Conservation (phyloP, 2,113 vertebrate species). For the Rhabdornis inornatus region DNA sequence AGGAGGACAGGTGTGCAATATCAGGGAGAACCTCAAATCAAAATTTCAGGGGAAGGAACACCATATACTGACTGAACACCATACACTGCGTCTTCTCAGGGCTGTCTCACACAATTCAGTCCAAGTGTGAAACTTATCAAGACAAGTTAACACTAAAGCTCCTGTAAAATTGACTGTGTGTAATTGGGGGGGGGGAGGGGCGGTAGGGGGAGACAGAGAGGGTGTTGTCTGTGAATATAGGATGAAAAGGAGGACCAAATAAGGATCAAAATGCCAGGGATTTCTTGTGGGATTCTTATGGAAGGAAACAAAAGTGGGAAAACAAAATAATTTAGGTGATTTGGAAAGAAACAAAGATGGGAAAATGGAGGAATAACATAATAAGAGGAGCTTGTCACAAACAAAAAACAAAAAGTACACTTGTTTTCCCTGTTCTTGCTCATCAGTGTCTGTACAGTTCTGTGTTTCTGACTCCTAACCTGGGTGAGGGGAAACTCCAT, state of each 20-base stretch:
- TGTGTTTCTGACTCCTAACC: background rate
- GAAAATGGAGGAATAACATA: background rate
- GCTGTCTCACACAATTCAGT: background rate
- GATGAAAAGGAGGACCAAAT: background rate
- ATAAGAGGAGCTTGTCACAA: background rate
- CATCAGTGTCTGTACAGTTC: background rate
- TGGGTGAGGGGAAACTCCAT: background rate
- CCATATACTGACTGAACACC: background rate
- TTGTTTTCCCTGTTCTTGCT: background rate
- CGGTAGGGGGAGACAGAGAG: fast-evolving
- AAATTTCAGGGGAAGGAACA: background rate
- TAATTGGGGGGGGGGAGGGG: fast-evolving
- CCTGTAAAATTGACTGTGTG: background rate
- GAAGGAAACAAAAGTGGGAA: background rate
- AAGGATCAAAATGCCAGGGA: background rate
- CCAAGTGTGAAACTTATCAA: background rate
- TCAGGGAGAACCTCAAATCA: background rate
- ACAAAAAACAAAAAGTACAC: background rate
- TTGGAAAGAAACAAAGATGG: background rate
- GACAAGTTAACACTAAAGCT: background rate
- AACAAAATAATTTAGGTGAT: background rate
- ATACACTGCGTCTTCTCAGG: background rate
- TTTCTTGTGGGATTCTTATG: background rate
- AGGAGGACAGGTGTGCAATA: background rate
- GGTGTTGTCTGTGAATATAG: background rate